These are phyloP conservation scores for Achroia grisella DNA, from an alignment of 1,140 invertebrate genomes.

Conservation along the genomic window DNA sequence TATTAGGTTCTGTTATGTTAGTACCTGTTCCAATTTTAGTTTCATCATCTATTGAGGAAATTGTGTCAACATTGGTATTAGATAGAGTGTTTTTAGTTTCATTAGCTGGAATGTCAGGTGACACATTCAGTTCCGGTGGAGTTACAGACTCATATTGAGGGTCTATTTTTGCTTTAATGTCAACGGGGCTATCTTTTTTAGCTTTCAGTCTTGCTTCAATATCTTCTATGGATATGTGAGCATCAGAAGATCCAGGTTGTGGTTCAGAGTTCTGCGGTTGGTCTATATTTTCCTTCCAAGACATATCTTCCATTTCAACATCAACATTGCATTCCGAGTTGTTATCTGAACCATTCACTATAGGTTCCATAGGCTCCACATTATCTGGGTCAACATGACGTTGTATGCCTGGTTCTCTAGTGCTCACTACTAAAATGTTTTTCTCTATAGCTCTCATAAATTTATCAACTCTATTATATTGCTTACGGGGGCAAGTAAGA, in stretches of 20 bases:
- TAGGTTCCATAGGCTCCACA: constrained; percentile 77
- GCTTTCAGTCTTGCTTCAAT: constrained; percentile 43
- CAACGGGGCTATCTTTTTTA: constrained; percentile 38
- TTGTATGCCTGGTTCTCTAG: constrained; percentile 87
- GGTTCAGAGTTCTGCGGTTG: constrained; percentile 39
- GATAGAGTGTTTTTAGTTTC: background rate
- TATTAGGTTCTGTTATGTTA: constrained; percentile 16
- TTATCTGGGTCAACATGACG: constrained; percentile 78
- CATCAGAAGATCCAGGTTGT: constrained; percentile 59
- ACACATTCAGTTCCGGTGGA: constrained; percentile 33
- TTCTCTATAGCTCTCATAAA: constrained; percentile 96
- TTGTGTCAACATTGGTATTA: background rate
- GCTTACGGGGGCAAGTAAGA: constrained; percentile 90
- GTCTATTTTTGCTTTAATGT: constrained; percentile 34
- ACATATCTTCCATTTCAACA: constrained; percentile 80
- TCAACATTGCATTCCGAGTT: constrained; percentile 80
- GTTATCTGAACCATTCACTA: constrained; percentile 74
- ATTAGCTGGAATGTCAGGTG: constrained; percentile 13
- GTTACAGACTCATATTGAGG: constrained; percentile 46
- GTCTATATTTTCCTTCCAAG: constrained; percentile 70
- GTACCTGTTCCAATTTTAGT: background rate
- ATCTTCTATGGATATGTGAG: constrained; percentile 54
- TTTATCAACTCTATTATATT: constrained; percentile 97
- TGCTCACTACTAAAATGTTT: constrained; percentile 95
- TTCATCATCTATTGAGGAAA: background rate